Evolutionary conservation across 2,113 vertebrate species (phyloP), one percentile per base, ranked within the genome.

Genomic region (Sinocyclocheilus anophthalmus): DNA sequence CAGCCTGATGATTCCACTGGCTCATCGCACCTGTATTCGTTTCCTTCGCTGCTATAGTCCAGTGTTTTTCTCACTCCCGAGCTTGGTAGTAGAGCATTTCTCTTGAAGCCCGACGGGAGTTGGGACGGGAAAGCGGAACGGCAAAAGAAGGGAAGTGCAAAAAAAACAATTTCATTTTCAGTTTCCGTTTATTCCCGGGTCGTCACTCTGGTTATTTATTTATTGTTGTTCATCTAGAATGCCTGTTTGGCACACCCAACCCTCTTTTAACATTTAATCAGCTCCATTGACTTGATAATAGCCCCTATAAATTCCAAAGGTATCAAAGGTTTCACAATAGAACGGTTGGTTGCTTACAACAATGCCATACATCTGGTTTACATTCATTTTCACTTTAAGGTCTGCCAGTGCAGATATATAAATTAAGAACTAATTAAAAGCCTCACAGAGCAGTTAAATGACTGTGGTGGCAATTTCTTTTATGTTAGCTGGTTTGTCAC

Each of bases 261-360:
- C n/a, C n/a, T 57, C 12, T 81, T 65, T 26, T 42, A 80, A 80
- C 78, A 67, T 48, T 81, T 18, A 69, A 69, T 81, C 59, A 33
- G 63, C 4, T 65, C 42, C 33, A 45, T 16, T 63, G 12, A 63
- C 20, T 61, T 80, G 33, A 48, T 42, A 80, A 80, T 63, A 63
- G 42, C 16, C 63, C 53, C 42, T 30, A 13, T 77, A 53, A 77
- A 77, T 77, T 55, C 10, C 20, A 42, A 45, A 9, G 3, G n/a
- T 20, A 48, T 50, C 14, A 12, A 30, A 22, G n/a, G 7, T 63
- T 6, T 45, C 8, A 11, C 6, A 4, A 5, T 63, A 45, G 37
- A 45, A 37, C 2, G 2, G 20, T n/a, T 59, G 30, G 7, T 39
- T 14, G 55, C 18, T 61, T 79, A 39, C 5, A 79, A 12, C 12